These are phyloP conservation scores for Camelus dromedarius DNA, from an alignment of 2,113 vertebrate species.

Conservation along the genomic window DNA sequence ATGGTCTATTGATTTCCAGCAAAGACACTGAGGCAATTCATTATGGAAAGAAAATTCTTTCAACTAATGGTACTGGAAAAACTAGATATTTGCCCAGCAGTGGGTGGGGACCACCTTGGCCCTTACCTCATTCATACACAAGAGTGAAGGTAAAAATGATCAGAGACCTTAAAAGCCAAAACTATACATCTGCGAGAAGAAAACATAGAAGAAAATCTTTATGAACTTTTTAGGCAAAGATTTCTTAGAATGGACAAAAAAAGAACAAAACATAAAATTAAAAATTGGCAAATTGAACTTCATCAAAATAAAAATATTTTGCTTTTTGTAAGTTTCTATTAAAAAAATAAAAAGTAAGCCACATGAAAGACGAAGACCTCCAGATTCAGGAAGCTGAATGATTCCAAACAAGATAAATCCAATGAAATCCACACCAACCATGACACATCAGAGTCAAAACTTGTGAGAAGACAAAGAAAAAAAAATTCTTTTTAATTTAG, in stretches of 20 bases:
- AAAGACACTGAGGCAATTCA: not conserved
- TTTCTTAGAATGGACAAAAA: not conserved
- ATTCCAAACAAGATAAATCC: not conserved
- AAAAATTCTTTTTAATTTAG: not conserved
- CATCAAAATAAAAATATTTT: slow-evolving; percentile 43
- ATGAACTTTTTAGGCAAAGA: not conserved
- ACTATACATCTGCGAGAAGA: not conserved
- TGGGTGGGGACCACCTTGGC: not conserved
- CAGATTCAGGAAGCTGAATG: not conserved
- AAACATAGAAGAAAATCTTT: not conserved
- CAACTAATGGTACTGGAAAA: not conserved
- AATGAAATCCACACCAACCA: not conserved
- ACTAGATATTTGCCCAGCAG: not conserved
- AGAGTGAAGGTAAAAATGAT: not conserved
- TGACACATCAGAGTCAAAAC: not conserved
- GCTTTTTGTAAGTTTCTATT: not conserved
- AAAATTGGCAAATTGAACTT: not conserved
- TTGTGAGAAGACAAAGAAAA: not conserved
- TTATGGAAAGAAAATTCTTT: not conserved
- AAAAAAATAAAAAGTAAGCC: not conserved
- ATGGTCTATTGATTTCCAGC: not conserved
- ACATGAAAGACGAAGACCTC: not conserved
- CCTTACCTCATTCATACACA: not conserved
- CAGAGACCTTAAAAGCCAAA: slow-evolving; percentile 5
- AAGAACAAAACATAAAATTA: not conserved